Percentiles rank a stretch among this genome's conserved stretches.
Evolutionary conservation across 2,797 vertebrate genomes (phyloP).

Genomic region (Eleutherodactylus coqui): DNA sequence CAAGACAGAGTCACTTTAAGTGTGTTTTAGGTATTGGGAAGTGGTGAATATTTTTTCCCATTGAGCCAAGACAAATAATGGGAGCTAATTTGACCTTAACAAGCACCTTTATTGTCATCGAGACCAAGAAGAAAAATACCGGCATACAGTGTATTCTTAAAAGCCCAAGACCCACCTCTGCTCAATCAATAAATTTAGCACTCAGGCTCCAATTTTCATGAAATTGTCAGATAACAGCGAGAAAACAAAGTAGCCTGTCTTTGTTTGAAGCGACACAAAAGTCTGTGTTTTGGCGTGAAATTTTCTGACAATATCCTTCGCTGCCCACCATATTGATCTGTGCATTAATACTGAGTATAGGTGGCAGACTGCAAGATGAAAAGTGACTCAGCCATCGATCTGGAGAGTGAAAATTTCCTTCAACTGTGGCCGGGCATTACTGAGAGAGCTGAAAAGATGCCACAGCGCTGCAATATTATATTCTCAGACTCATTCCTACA

Average conservation of each 20-base stretch:
- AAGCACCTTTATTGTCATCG: not conserved
- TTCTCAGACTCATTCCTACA: not conserved
- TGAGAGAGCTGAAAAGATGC: not conserved
- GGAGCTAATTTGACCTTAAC: not conserved
- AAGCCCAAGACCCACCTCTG: not conserved
- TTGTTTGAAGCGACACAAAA: not conserved
- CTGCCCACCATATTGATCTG: slow-evolving; percentile 43
- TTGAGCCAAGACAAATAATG: not conserved
- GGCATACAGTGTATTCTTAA: not conserved
- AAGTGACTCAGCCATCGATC: slow-evolving; percentile 30
- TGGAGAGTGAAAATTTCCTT: slow-evolving; percentile 37
- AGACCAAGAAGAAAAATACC: not conserved
- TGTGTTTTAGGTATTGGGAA: not conserved
- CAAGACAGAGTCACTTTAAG: no score
- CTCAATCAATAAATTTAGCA: slow-evolving; percentile 2
- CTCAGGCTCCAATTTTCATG: slow-evolving; percentile 18
- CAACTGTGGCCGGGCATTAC: slow-evolving; percentile 9
- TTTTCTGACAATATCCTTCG: slow-evolving; percentile 20
- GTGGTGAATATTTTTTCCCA: not conserved
- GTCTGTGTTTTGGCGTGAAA: not conserved
- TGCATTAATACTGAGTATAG: slow-evolving; percentile 30
- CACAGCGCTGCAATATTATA: not conserved
- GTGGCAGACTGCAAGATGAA: slow-evolving; percentile 45
- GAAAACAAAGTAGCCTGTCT: not conserved
- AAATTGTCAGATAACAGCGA: slow-evolving; percentile 12